phyloP scores from a whole-genome alignment of 2,888 invertebrate species.

The Nipponacmea schrenckii region DNA sequence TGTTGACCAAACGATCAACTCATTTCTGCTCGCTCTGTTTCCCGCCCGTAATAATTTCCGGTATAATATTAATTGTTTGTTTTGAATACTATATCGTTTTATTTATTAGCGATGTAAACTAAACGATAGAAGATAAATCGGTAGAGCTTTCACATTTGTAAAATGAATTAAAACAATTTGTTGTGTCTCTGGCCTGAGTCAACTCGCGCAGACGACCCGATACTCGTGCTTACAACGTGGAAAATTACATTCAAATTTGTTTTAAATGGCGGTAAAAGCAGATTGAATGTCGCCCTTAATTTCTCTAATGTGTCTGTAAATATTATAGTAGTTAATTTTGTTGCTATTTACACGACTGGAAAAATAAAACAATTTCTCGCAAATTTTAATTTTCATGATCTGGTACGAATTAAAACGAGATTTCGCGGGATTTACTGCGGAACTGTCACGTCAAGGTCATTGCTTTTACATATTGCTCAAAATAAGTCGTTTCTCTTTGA shows the following conservation, averaged over 20 bases:
- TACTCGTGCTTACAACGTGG: background rate
- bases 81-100: background rate
- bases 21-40: too few species aligned
- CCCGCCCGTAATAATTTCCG: background rate
- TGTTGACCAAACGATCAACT: too few species aligned
- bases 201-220: background rate
- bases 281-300: background rate
- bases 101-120: constrained; percentile 3
- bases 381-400: background rate
- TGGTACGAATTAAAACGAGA: background rate
- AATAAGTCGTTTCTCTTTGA: too few species aligned
- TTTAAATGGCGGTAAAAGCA: background rate
- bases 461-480: background rate
- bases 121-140: background rate
- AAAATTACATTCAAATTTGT: background rate
- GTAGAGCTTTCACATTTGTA: background rate
- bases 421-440: background rate
- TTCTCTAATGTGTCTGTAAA: constrained; percentile 3
- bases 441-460: background rate
- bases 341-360: background rate
- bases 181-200: background rate
- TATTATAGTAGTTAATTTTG: background rate
- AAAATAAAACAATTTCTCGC: background rate
- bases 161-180: background rate
- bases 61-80: background rate